Evolutionary conservation across 2,888 invertebrate species (phyloP).

Genomic region (Drosophila kanekoi): DNA sequence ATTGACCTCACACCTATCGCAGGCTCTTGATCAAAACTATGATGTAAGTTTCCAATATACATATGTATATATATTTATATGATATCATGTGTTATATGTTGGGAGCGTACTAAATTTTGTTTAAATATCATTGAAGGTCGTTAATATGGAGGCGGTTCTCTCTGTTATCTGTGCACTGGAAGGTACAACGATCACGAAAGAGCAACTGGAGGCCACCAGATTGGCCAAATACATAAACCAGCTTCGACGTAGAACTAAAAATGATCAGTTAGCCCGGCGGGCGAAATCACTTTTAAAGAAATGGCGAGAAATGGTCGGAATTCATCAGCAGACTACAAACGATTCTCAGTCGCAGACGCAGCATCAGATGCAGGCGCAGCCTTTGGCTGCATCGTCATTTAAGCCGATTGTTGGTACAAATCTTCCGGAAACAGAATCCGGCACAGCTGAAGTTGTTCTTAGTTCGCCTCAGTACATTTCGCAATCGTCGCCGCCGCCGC

Average conservation of each 20-base stretch:
- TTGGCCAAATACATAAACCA: conserved; percentile 97
- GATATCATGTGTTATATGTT: background rate
- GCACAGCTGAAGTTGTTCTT: conserved; percentile 6
- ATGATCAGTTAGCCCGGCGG: conserved; percentile 93
- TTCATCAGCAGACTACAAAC: conserved; percentile 79
- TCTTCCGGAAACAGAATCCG: conserved; percentile 23
- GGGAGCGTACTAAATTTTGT: background rate
- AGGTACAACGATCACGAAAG: conserved; percentile 88
- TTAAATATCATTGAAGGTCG: conserved; percentile 88
- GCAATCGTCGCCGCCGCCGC: conserved; percentile 22
- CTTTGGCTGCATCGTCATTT: conserved; percentile 25
- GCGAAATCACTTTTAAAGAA: conserved; percentile 96
- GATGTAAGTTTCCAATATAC: conserved; percentile 91
- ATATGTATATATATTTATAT: too few relatives aligned
- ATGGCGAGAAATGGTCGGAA: conserved; percentile 95
- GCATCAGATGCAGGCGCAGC: conserved; percentile 55
- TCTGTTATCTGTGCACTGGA: conserved; percentile 97
- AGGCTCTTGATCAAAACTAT: conserved; percentile 98
- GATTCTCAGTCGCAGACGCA: conserved; percentile 59
- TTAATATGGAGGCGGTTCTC: conserved; percentile 96
- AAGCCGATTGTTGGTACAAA: conserved; percentile 11
- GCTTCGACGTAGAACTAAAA: conserved; percentile 93
- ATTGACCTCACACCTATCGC: conserved; percentile 97
- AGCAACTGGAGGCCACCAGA: conserved; percentile 91
- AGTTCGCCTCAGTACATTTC: conserved; percentile 11